phyloP scores from a whole-genome alignment of 2,113 vertebrate species.

The Sturnus vulgaris region DNA sequence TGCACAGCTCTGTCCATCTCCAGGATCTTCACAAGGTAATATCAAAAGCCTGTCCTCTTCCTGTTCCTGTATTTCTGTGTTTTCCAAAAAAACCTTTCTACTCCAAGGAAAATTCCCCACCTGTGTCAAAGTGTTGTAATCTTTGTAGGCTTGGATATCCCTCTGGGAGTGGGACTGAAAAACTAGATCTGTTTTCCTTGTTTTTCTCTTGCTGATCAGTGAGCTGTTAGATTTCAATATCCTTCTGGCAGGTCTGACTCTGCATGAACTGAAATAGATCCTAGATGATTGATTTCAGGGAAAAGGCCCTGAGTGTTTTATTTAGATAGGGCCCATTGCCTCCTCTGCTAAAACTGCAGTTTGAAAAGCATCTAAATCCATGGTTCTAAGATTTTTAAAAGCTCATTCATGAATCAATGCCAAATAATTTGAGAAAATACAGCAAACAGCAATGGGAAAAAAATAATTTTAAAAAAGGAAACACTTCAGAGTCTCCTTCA shows the following conservation, averaged over 20 bases:
- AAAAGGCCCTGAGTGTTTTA: neutral
- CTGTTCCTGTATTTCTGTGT: neutral
- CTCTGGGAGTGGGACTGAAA: neutral
- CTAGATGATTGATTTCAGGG: neutral
- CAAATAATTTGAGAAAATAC: neutral
- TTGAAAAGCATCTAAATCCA: neutral
- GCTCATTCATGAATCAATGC: neutral
- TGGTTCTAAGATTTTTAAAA: neutral
- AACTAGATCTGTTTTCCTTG: neutral
- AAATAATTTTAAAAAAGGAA: neutral
- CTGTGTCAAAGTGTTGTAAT: neutral
- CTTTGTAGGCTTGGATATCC: neutral
- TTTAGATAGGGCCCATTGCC: neutral
- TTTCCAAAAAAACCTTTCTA: neutral
- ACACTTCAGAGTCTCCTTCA: neutral
- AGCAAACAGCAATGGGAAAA: neutral
- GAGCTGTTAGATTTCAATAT: neutral
- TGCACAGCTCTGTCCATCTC: neutral
- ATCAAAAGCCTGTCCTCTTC: neutral
- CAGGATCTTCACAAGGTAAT: neutral
- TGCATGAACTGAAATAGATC: neutral
- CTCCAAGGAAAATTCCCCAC: neutral
- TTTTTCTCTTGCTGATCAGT: neutral
- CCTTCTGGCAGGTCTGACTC: neutral
- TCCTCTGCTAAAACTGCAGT: neutral